Conservation (phyloP, 2,888 invertebrate species). For the Patella pellucida region DNA sequence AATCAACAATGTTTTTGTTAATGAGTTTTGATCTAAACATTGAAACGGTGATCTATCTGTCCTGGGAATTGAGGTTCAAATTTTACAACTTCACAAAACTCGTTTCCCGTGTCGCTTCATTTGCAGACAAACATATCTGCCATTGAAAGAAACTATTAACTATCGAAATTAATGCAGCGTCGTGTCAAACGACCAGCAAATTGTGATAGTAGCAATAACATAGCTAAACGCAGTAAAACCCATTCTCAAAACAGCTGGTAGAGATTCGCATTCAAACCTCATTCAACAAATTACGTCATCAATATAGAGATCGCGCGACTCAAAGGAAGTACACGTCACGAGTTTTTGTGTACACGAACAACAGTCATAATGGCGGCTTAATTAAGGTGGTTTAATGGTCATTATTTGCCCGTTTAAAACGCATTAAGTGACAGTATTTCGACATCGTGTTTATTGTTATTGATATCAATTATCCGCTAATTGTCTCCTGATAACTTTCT, state of each 20-base stretch:
- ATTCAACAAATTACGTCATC: background rate
- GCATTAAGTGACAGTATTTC: conserved; percentile 17
- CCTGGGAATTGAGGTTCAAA: too few relatives aligned
- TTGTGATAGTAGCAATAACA: background rate
- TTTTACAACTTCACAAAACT: too few relatives aligned
- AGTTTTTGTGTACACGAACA: conserved; percentile 7
- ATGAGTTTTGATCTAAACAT: too few relatives aligned
- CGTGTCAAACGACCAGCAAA: conserved; percentile 1
- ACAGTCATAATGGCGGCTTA: conserved; percentile 1
- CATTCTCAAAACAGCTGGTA: background rate
- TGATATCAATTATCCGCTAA: conserved; percentile 25
- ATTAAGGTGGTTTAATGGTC: conserved; percentile 11
- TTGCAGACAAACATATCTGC: background rate
- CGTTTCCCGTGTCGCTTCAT: background rate
- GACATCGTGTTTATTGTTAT: conserved; percentile 26
- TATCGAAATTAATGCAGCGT: background rate
- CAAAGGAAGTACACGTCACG: conserved; percentile 9
- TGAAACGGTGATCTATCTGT: too few relatives aligned
- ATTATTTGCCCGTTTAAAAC: conserved; percentile 24
- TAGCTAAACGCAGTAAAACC: background rate
- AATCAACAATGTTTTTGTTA: too few relatives aligned
- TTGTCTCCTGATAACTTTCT: conserved; percentile 20
- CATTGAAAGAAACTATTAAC: conserved; percentile 5
- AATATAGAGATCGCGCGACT: conserved; percentile 2
- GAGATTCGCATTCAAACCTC: background rate